phyloP scores from a whole-genome alignment of 1,140 invertebrate genomes.

The Lordiphosa collinella region DNA sequence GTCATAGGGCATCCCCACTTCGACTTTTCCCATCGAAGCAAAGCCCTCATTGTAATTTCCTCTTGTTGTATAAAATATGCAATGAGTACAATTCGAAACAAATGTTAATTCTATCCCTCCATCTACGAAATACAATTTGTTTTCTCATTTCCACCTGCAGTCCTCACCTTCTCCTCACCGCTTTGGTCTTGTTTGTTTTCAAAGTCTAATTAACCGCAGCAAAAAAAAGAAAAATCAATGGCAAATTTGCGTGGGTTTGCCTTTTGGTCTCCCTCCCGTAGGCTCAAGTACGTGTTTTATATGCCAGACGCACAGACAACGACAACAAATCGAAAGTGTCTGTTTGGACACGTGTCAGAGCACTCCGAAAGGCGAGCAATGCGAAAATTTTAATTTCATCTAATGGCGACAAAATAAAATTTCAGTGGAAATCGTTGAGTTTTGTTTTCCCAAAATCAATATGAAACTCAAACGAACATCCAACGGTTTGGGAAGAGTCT shows the following conservation, averaged over 20 bases:
- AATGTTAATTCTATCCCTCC: conserved; percentile 11
- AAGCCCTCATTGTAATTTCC: conserved; percentile 24
- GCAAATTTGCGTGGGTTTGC: conserved; percentile 55
- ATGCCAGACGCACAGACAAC: conserved; percentile 40
- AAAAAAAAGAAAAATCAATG: conserved; percentile 61
- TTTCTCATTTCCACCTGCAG: conserved; percentile 16
- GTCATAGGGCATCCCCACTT: conserved; percentile 27
- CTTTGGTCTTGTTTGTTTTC: conserved; percentile 38
- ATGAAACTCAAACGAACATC: neutral
- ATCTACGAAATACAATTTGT: conserved; percentile 38
- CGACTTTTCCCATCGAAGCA: conserved; percentile 4
- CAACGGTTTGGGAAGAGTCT: too few species aligned
- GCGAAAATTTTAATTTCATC: conserved; percentile 31
- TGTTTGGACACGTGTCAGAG: conserved; percentile 32
- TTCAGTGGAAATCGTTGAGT: conserved; percentile 37
- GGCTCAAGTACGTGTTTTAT: conserved; percentile 64
- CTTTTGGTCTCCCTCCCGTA: conserved; percentile 12
- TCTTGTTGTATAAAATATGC: conserved; percentile 61
- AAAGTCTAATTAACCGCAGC: conserved; percentile 75
- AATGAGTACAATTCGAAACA: conserved; percentile 54
- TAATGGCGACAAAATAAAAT: conserved; percentile 19
- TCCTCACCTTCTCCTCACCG: neutral
- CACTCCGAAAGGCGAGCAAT: conserved; percentile 11
- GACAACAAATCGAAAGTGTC: conserved; percentile 21
- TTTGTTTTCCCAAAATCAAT: conserved; percentile 18